phyloP scores from a whole-genome alignment of 2,888 invertebrate genomes.

The Microdon myrmicae region DNA sequence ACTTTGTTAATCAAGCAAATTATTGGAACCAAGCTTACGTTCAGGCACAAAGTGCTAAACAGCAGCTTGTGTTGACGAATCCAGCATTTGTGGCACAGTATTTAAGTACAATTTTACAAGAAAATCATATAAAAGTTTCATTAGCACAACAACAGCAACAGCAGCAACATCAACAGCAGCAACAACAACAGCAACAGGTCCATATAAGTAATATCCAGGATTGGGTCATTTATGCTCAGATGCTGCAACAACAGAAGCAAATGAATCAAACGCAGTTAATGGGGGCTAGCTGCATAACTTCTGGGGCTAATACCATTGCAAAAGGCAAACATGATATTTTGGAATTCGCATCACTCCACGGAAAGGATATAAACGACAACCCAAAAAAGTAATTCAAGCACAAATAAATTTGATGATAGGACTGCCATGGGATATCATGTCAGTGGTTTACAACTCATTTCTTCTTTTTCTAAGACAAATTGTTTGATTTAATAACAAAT shows the following conservation, averaged over 20 bases:
- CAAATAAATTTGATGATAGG: too few species aligned
- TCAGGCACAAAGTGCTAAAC: constrained; percentile 44
- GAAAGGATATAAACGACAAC: too few species aligned
- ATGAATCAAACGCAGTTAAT: constrained; percentile 17
- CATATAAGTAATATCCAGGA: constrained; percentile 51
- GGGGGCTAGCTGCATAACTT: not conserved
- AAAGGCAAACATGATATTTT: constrained; percentile 12
- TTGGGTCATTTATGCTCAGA: constrained; percentile 55
- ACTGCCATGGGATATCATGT: too few species aligned
- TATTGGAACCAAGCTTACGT: constrained; percentile 25
- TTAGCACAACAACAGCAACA: constrained; percentile 48
- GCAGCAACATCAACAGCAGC: constrained; percentile 55
- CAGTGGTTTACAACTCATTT: too few species aligned
- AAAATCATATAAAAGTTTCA: constrained; percentile 44
- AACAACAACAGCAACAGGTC: constrained; percentile 34
- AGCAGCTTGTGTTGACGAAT: constrained; percentile 54
- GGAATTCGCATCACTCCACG: not conserved
- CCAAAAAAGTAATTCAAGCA: too few species aligned
- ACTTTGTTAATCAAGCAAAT: constrained; percentile 28
- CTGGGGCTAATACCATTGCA: not conserved
- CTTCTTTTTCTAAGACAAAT: too few species aligned
- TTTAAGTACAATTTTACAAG: constrained; percentile 55
- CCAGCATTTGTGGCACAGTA: constrained; percentile 56
- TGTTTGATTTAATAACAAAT: too few species aligned
- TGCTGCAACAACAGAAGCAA: constrained; percentile 55